Evolutionary conservation across 2,797 vertebrate species (phyloP).

Genomic region (Tauraco hartlaubi): DNA sequence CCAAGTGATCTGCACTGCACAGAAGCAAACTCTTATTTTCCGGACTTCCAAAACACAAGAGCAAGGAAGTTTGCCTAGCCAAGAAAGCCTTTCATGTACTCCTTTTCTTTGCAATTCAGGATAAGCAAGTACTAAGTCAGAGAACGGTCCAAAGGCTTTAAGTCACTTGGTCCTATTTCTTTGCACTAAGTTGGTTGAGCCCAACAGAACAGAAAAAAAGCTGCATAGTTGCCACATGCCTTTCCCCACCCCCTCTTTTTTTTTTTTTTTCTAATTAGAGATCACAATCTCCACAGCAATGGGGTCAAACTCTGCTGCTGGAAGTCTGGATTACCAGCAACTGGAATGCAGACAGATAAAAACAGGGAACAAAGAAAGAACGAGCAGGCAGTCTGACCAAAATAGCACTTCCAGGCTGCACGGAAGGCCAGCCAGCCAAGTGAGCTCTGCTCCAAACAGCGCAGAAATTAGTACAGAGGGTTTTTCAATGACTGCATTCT

Average conservation of each 20-base stretch:
- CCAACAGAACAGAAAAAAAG: neutral
- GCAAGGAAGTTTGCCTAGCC: neutral
- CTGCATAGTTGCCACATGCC: neutral
- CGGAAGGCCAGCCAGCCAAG: neutral
- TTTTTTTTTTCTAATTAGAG: neutral
- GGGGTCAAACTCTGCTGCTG: neutral
- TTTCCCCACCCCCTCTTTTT: neutral
- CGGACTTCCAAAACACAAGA: neutral
- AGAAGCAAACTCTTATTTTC: neutral
- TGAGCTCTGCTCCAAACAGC: neutral
- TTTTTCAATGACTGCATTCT: neutral
- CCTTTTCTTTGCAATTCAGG: neutral
- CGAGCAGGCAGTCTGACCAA: neutral
- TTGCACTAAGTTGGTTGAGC: neutral
- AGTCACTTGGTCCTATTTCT: neutral
- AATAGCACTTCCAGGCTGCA: neutral
- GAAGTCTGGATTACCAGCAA: constrained; percentile 5
- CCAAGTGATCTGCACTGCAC: neutral
- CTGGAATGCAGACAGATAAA: constrained; percentile 25
- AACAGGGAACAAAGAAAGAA: constrained; percentile 1
- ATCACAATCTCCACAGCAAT: neutral
- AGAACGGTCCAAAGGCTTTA: neutral
- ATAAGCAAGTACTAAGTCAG: neutral
- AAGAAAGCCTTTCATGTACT: neutral
- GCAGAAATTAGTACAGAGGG: neutral